Evolutionary conservation across 2,113 vertebrate species (phyloP), one percentile per base, ranked within the genome.

Genomic region (Corydoras maculifer): DNA sequence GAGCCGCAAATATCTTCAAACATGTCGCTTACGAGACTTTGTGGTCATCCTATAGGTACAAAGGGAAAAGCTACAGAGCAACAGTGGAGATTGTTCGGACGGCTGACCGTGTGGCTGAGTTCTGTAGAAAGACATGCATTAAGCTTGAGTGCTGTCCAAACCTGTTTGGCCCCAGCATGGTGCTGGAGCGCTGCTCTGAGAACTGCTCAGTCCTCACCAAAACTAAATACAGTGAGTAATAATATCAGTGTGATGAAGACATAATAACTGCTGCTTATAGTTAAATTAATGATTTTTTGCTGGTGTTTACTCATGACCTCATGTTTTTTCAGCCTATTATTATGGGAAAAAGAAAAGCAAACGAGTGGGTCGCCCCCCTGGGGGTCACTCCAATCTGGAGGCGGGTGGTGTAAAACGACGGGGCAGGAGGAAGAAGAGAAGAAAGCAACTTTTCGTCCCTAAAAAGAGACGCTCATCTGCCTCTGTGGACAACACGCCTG

Each of bases 181-280:
- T 98, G 83, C 87, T 96, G 83, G 96, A 98, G 61, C 93, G 85
- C 70, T 99, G 97, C 84, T 96, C 96, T 3, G 97, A 98, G 83
- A 98, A 98, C 84, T 99, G 97, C 84, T 98, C 94, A 29, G 92
- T 97, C 74, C 91, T 98, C 80, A 99, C 97, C 80, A 99, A 98
- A 90, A 99, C 97, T 71, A 97, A 97, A 91, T 99, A 98, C 88
- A 98, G 97, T 99, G 85, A 84, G 97, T 92, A 72, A 25, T 25
- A 25, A 25, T 25, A 2, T 25, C 18, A 25, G 18, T 25, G 18
- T 25, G 18, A 25, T 25, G 18, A 25, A 25, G 18, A 25, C 18
- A 25, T 25, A 25, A 25, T 25, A 25, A 25, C 18, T 25, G 18
- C 18, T 25, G 18, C 18, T 25, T 25, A 25, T 51, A 51, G 8